Conservation (phyloP, 2,113 vertebrate species). For the Geococcyx californianus region DNA sequence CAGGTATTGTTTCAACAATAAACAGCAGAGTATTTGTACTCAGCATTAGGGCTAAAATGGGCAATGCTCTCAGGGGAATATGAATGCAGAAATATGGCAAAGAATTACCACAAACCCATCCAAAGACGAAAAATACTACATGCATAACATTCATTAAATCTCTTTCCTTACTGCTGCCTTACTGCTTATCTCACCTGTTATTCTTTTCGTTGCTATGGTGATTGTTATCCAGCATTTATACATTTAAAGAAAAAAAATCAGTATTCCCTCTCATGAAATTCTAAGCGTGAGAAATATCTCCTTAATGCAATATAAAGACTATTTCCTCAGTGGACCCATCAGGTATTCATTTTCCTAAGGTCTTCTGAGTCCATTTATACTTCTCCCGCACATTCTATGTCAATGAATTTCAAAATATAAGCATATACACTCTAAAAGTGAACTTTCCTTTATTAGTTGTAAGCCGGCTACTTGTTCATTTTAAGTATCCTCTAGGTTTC, state of each 20-base stretch:
- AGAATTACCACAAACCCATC: not conserved
- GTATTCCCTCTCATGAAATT: constrained; percentile 38
- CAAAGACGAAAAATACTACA: not conserved
- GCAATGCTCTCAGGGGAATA: not conserved
- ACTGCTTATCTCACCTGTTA: not conserved
- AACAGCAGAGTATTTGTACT: not conserved
- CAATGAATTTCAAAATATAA: constrained; percentile 29
- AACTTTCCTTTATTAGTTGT: not conserved
- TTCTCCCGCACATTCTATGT: not conserved
- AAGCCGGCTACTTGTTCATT: not conserved
- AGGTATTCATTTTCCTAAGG: constrained; percentile 37
- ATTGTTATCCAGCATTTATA: constrained; percentile 50
- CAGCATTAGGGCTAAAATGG: not conserved
- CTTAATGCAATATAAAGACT: constrained; percentile 31
- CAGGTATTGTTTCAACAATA: not conserved
- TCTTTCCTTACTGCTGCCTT: not conserved
- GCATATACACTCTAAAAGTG: not conserved
- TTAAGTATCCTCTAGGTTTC: not conserved
- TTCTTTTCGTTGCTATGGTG: constrained; percentile 39
- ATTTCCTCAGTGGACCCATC: constrained; percentile 32
- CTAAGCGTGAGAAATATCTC: constrained; percentile 16
- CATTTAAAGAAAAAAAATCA: constrained; percentile 41
- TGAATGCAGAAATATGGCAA: not conserved
- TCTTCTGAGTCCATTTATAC: constrained; percentile 28
- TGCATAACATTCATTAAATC: not conserved